Evolutionary conservation across 2,113 vertebrate genomes (phyloP), one percentile per base, ranked within the genome.

Genomic region (Alaudala cheleensis): DNA sequence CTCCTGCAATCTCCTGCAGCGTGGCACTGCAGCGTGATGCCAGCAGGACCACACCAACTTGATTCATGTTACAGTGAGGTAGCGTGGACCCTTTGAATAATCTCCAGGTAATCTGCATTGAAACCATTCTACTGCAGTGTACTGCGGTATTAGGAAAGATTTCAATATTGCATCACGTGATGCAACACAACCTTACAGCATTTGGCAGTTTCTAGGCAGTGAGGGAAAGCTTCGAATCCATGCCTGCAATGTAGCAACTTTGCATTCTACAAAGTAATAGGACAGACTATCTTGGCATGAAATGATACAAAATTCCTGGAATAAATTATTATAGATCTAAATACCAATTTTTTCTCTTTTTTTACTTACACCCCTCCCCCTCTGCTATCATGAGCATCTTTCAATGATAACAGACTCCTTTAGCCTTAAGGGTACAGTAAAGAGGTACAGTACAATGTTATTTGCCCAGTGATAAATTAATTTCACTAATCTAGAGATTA

Each of bases 81-180:
- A 79, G 71, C 61, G 25, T 2, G 64, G 66, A 92, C 65, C 1
- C 5, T 70, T 77, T 57, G 49, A 93, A n/a, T 49, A 69, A 93
- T 42, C 81, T 79, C 76, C 86, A 84, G 72, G 84, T 90, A 94
- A 92, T 37, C 66, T 77, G 88, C 92, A 81, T 88, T 80, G 90
- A 92, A 76, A 42, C 33, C 70, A 26, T 89, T 69, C 90, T 83
- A 96, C 97, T 97, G 97, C 97, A 97, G 97, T 70, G 89, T 91
- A 90, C 94, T 97, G 97, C 94, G 28, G 96, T 96, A 87, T 69
- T 67, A 80, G 90, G 81, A 88, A 95, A 82, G 82, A 86, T 85
- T 89, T 61, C 85, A 88, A 17, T 73, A 62, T 80, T 9, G 42
- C 80, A 58, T 77, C 92, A 93, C 19, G 73, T 73, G 94, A 92